phyloP scores from a whole-genome alignment of 2,797 vertebrate species.

The Momotus momota region DNA sequence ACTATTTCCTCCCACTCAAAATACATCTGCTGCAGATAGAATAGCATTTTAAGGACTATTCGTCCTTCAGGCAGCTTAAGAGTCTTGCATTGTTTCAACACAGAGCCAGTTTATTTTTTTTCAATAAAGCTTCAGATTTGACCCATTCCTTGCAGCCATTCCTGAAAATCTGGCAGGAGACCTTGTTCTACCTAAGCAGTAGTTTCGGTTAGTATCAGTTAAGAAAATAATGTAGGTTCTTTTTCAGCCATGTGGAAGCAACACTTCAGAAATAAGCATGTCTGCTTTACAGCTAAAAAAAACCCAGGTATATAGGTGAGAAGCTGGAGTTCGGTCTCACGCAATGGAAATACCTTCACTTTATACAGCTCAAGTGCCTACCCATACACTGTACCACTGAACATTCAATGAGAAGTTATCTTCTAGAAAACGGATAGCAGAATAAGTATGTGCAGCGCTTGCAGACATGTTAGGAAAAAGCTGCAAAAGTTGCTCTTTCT shows the following conservation, averaged over 20 bases:
- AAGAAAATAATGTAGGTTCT: neutral
- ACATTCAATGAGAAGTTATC: neutral
- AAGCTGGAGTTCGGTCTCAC: neutral
- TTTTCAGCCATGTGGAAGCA: neutral
- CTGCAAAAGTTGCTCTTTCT: neutral
- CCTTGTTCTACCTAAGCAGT: neutral
- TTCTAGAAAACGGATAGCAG: neutral
- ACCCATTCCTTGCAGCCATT: neutral
- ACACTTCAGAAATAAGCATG: neutral
- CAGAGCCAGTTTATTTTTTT: neutral
- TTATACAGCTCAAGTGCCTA: neutral
- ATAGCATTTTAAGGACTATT: neutral
- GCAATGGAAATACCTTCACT: neutral
- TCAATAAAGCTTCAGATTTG: neutral
- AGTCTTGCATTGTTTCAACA: neutral
- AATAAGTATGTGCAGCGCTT: neutral
- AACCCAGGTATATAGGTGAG: neutral
- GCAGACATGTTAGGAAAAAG: neutral
- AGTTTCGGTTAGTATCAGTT: neutral
- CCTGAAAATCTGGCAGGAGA: neutral
- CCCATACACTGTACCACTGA: neutral
- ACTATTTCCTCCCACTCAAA: neutral
- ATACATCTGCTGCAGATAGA: neutral
- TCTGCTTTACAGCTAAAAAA: slow-evolving; percentile 6
- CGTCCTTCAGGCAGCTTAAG: neutral